Percentiles rank a stretch among this genome's conserved stretches.
phyloP scores from a whole-genome alignment of 1,140 invertebrate species.

The Coboldia fuscipes region DNA sequence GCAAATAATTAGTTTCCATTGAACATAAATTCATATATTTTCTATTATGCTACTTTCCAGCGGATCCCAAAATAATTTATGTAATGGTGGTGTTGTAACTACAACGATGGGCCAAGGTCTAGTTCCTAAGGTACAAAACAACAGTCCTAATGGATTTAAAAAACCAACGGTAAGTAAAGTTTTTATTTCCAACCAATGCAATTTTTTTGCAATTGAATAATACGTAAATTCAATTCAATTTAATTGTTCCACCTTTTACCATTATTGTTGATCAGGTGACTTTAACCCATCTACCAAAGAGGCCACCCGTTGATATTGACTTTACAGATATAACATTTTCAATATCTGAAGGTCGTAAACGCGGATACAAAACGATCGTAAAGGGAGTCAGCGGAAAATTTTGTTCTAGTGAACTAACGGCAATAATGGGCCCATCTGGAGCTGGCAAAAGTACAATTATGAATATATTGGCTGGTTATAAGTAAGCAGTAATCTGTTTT shows the following conservation, averaged over 20 bases:
- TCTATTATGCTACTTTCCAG: constrained; percentile 23
- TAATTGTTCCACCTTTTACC: constrained; percentile 7
- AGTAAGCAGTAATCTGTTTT: constrained; percentile 33
- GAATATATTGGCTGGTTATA: constrained; percentile 78
- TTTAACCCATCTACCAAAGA: constrained; percentile 53
- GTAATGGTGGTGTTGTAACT: constrained; percentile 39
- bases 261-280: constrained; percentile 18
- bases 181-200: not conserved
- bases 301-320: constrained; percentile 70
- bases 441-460: constrained; percentile 83
- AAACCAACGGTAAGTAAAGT: constrained; percentile 21
- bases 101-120: constrained; percentile 26
- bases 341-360: constrained; percentile 56
- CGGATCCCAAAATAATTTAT: constrained; percentile 41
- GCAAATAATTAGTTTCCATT: not conserved
- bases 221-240: not conserved
- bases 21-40: constrained; percentile 3
- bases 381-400: constrained; percentile 71
- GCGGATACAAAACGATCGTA: constrained; percentile 60
- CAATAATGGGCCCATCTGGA: constrained; percentile 86
- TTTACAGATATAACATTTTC: constrained; percentile 68
- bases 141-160: constrained; percentile 32
- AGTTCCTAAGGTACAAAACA: constrained; percentile 41
- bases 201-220: not conserved
- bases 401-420: constrained; percentile 55